Conservation (phyloP, 2,113 vertebrate genomes). For the Leuciscus idus region DNA sequence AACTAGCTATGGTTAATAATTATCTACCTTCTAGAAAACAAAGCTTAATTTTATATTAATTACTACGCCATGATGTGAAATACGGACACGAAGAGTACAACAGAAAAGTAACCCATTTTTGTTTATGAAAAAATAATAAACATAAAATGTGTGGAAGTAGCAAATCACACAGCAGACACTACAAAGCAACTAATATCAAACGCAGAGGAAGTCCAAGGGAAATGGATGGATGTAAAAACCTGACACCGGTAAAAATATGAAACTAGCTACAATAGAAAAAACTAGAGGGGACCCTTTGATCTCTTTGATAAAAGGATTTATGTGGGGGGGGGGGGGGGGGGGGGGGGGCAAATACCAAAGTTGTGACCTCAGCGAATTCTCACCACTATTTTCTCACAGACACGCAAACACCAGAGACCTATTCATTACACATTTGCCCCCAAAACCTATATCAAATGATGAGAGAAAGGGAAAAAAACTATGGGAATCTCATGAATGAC, state of each 20-base stretch:
- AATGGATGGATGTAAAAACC: conserved; percentile 23
- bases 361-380: conserved; percentile 46
- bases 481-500: conserved; percentile 26
- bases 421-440: conserved; percentile 43
- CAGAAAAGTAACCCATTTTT: not conserved
- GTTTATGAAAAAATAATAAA: not conserved
- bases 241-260: conserved; percentile 32
- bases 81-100: not conserved
- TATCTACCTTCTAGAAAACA: not conserved
- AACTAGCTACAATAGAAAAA: conserved; percentile 32
- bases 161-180: not conserved
- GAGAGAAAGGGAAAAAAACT: not conserved
- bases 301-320: conserved; percentile 38
- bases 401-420: conserved; percentile 24
- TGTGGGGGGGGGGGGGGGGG: too few species aligned
- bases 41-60: not conserved
- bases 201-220: not conserved
- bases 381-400: conserved; percentile 48
- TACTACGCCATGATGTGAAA: not conserved
- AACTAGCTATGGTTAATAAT: conserved; percentile 5
- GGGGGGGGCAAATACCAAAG: conserved; percentile 22
- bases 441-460: conserved; percentile 40
- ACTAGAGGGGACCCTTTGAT: conserved; percentile 49
- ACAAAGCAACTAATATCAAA: conserved; percentile 27
- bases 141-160: not conserved